Conservation (phyloP, 2,888 invertebrate genomes). For the Rotaria magnacalcarata region DNA sequence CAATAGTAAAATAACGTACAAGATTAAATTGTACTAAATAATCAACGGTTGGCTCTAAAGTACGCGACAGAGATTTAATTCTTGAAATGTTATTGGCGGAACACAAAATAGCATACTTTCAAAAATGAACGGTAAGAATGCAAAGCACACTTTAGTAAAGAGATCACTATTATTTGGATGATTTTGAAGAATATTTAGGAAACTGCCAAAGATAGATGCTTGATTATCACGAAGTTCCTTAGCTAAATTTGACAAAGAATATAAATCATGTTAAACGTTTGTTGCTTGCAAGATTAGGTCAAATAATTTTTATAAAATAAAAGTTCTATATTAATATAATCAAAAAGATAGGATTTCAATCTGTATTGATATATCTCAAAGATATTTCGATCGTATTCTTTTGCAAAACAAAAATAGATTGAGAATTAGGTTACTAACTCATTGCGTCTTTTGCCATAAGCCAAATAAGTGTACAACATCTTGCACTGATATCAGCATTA, state of each 20-base stretch:
- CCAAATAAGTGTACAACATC: constrained; percentile 30
- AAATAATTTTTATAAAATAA: too few relatives aligned
- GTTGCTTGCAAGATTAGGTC: too few relatives aligned
- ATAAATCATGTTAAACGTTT: too few relatives aligned
- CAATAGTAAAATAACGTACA: constrained; percentile 19
- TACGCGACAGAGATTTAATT: too few relatives aligned
- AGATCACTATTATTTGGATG: neutral
- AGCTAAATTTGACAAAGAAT: neutral
- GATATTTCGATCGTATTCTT: too few relatives aligned
- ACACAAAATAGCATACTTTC: neutral
- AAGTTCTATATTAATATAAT: too few relatives aligned
- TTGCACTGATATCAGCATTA: neutral
- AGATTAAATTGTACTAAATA: constrained; percentile 25
- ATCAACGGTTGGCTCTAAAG: neutral
- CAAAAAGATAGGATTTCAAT: too few relatives aligned
- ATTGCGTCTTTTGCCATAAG: constrained; percentile 2
- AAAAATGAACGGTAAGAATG: constrained; percentile 3
- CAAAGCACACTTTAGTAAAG: constrained; percentile 4
- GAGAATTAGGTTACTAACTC: neutral
- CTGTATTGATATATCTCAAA: too few relatives aligned
- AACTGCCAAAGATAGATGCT: neutral
- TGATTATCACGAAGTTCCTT: neutral
- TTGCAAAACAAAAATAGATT: too few relatives aligned
- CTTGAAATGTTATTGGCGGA: too few relatives aligned
- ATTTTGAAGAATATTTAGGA: neutral